Evolutionary conservation across 2,888 invertebrate species (phyloP), one percentile per base, ranked within the genome.

Genomic region (Acanthococcus lagerstroemiae): DNA sequence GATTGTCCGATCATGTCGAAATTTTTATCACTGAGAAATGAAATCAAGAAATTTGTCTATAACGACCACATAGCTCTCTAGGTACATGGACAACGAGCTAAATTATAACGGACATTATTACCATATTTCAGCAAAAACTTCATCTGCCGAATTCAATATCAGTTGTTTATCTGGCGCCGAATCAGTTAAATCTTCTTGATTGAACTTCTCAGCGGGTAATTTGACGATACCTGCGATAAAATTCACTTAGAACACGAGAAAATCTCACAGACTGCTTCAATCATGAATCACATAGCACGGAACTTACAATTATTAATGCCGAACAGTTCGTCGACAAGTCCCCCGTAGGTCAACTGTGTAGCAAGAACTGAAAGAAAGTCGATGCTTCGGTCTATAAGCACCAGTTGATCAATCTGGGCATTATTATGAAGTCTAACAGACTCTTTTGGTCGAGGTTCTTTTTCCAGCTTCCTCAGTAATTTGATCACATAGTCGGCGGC

Each of bases 261-360:
- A n/a, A n/a, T n/a, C n/a, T n/a, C n/a, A n/a, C n/a, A n/a, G n/a
- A n/a, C n/a, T n/a, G n/a, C n/a, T 25, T 27, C 17, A 9, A 37
- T 45, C 54, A 22, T 6, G 6, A 54, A 25, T 22, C 27, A 26
- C 45, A 58, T 25, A 21, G 48, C 45, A 67, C 9, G 9, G 66
- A 17, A 74, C 77, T 75, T 73, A 81, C 81, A 84, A 72, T 82
- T 85, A 71, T 86, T 86, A 67, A 96, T 90, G 37, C 89, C 88
- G 77, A 87, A 96, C 67, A 94, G 82, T 76, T 97, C 96, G 78
- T 99, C 99, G 69, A 99, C 90, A 6, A 99, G 81, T 3, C 97
- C 99, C 77, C 96, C 96, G 73, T 97, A 99, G 0, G 97, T 97
- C 37, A 96, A 82, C 74, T 97, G 99, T 0, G 95, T 95, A 0